Base-by-base conservation (phyloP, 2,888 invertebrate genomes). In the Drosophila tanythrix region DNA sequence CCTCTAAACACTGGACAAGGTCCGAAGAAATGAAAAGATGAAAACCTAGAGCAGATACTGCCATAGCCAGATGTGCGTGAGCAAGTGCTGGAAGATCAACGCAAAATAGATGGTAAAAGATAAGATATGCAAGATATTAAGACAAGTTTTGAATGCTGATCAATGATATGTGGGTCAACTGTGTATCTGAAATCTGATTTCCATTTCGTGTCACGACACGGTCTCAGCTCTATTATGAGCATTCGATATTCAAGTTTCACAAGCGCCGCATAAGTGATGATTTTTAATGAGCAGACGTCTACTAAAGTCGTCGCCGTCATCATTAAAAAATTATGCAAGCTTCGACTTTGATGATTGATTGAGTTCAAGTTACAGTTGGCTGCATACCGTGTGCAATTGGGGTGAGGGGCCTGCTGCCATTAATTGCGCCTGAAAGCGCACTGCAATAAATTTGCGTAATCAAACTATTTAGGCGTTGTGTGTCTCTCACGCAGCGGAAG, bases 361-460 rank as follows among this genome's bases (percentile, higher is more conserved):
- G 82, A 74, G 68, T 71, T 71, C 57, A 67, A 46, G 68, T 43
- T 61, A 38, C 56, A 48, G 48, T 56, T 52, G 75, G 58, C 29
- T 71, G 66, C 60, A 38, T 43, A 40, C 40, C 66, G 33, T 43
- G 50, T 61, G 66, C 59, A 57, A 3, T 27, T 13, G 33, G n/a
- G 21, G 33, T 27, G 35, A 51, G 18, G 40, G 21, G 21, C 31
- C 11, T 52, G 52, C 52, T 76, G 68, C 53, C 76, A 82, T 88
- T 89, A 87, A 87, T 73, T 82, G 82, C 70, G 74, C 58, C 67
- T 70, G 74, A 74, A 48, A 79, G 74, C 74, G 70, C 43, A 67
- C 75, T 60, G 75, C 84, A 70, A 85, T 89, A 87, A 85, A 85
- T 87, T 89, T 82, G 77, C 88, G 77, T 88, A 88, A 85, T 81